Conservation (phyloP, 2,888 invertebrate species). For the Lycophotia porphyrea region DNA sequence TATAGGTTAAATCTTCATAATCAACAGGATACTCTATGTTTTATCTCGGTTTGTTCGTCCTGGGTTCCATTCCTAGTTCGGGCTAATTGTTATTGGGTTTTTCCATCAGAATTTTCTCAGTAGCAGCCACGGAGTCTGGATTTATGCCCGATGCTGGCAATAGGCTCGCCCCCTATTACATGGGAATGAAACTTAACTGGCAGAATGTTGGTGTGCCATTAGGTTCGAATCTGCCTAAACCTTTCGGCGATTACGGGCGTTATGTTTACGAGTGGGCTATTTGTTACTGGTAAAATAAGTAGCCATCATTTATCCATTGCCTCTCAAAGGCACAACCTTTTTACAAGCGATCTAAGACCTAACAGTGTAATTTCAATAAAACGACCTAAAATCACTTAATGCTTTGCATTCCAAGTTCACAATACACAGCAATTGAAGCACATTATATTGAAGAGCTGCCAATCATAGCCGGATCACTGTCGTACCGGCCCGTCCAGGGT, state of each 20-base stretch:
- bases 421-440: constrained; percentile 54
- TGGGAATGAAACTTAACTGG: no score
- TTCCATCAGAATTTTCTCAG: no score
- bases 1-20: neutral
- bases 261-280: neutral
- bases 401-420: constrained; percentile 33
- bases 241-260: neutral
- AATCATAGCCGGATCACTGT: constrained; percentile 73
- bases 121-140: no score
- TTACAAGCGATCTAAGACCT: constrained; percentile 2
- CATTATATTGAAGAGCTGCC: constrained; percentile 74
- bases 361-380: constrained; percentile 39
- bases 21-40: neutral
- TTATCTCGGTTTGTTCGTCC: no score
- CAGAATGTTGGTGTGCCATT: no score
- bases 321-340: no score
- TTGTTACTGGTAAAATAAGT: neutral
- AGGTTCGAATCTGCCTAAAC: neutral
- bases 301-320: neutral
- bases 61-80: no score
- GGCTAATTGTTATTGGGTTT: no score
- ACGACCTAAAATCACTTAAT: constrained; percentile 35
- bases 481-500: constrained; percentile 44
- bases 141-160: no score
- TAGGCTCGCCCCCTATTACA: no score